Base-by-base conservation (phyloP, 2,888 invertebrate species). In the Rhaphigaster nebulosa region DNA sequence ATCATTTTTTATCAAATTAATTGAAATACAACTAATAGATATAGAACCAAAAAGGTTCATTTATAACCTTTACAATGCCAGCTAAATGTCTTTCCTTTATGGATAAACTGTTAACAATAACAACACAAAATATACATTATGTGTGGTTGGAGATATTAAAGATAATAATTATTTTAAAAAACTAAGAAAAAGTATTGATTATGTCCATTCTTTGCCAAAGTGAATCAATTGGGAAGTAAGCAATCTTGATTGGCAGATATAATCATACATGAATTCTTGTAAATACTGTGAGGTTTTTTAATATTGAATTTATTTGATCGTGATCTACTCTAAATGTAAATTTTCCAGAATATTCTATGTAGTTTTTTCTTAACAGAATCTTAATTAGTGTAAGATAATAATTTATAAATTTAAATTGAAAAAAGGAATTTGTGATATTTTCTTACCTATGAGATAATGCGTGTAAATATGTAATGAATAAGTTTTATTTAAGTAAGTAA, bases 401-500 rank as follows among this genome's bases (percentile, higher is more conserved):
- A 88, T 56, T 41, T 88, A 54, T 56, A 41, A 38, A 88, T 88
- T 56, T 38, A 60, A 88, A 56, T 38, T 60, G 60, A 88, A 88
- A 56, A 52, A 60, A 56, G 56, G 65, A 88, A 65, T 65, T 88
- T 88, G 88, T 88, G 88, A 88, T 88, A 88, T 88, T 88, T 87
- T 88, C 60, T 88, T 88, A 88, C 88, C 88, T 88, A 56, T 88
- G 60, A 38, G 60, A 13, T 88, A 54, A 45, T 56, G n/a, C 38
- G 60, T 88, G 88, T 88, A 88, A 38, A 88, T 88, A 88, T 56
- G 26, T 88, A 41, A 65, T 60, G 34, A 56, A 88, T 88, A 88
- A 41, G 60, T 54, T 60, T 41, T 56, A 54, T 56, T 60, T 88
- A 54, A 54, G 18, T 88, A 26, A 29, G 34, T 34, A 26, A 41